Conservation (phyloP, 2,113 vertebrate genomes). For the Aegypius monachus region DNA sequence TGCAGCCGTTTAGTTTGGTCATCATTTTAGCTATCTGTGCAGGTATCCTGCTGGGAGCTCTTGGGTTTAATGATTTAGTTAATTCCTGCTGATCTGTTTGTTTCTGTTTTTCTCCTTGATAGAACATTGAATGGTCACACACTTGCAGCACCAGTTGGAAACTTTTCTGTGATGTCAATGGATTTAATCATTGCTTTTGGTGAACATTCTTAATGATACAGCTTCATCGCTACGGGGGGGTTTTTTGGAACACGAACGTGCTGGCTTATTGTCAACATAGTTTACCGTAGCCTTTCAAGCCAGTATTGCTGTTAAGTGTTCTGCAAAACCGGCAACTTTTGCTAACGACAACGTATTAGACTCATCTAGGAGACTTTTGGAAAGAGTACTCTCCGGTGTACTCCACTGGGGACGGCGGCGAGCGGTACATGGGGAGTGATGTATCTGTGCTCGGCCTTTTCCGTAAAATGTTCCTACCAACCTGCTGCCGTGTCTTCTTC, state of each 20-base stretch:
- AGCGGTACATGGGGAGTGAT: rapidly evolving
- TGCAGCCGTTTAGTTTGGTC: background rate
- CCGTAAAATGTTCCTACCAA: background rate
- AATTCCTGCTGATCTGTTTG: background rate
- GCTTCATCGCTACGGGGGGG: background rate
- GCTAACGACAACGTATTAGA: background rate
- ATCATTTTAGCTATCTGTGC: background rate
- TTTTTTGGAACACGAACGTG: background rate
- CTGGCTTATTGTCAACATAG: background rate
- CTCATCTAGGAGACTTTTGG: background rate
- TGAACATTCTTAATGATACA: background rate
- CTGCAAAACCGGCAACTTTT: background rate
- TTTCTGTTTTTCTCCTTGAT: conserved; percentile 7
- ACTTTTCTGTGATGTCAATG: background rate
- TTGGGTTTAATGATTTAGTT: background rate
- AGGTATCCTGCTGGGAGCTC: background rate
- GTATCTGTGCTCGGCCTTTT: background rate
- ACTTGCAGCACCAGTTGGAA: background rate
- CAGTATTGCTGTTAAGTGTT: background rate
- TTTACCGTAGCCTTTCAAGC: background rate
- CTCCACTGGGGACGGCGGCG: rapidly evolving
- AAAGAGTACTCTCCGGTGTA: background rate
- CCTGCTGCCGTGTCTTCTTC: rapidly evolving
- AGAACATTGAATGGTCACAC: background rate
- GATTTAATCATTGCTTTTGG: background rate